Evolutionary conservation across 1,140 invertebrate species (phyloP).

Genomic region (Meloidogyne exigua): DNA sequence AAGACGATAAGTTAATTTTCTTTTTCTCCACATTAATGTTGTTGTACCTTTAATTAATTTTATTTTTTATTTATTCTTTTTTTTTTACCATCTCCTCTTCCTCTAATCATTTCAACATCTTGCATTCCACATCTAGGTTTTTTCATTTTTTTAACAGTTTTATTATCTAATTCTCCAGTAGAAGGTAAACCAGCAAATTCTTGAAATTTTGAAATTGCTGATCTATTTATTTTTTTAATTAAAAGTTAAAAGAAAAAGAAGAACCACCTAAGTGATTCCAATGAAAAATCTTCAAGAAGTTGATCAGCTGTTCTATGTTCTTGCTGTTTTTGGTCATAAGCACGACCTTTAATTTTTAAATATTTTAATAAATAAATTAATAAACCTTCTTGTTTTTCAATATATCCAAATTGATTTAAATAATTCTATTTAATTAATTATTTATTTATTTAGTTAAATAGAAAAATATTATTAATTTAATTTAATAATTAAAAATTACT

Average conservation of each 20-base stretch:
- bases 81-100: background rate
- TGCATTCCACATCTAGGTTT: slow-evolving; percentile 56
- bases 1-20: slow-evolving; percentile 55
- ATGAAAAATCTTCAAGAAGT: background rate
- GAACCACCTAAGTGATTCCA: background rate
- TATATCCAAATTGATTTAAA: background rate
- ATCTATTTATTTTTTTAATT: background rate
- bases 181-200: slow-evolving; percentile 56
- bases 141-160: slow-evolving; percentile 60
- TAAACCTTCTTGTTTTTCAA: background rate
- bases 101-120: slow-evolving; percentile 45
- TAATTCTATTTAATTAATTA: background rate
- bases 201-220: slow-evolving; percentile 55
- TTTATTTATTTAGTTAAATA: too few species aligned
- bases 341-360: background rate
- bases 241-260: too few species aligned
- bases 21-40: slow-evolving; percentile 57
- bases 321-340: background rate
- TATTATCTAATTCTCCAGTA: slow-evolving; percentile 54
- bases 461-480: too few species aligned
- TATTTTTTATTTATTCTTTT: background rate
- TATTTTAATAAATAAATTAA: background rate
- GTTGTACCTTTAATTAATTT: background rate
- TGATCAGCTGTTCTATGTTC: background rate
- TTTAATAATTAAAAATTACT: too few species aligned